Percentiles rank a stretch among this genome's conserved stretches.
phyloP scores from a whole-genome alignment of 2,113 vertebrate genomes.

The Paradisaea rubra region DNA sequence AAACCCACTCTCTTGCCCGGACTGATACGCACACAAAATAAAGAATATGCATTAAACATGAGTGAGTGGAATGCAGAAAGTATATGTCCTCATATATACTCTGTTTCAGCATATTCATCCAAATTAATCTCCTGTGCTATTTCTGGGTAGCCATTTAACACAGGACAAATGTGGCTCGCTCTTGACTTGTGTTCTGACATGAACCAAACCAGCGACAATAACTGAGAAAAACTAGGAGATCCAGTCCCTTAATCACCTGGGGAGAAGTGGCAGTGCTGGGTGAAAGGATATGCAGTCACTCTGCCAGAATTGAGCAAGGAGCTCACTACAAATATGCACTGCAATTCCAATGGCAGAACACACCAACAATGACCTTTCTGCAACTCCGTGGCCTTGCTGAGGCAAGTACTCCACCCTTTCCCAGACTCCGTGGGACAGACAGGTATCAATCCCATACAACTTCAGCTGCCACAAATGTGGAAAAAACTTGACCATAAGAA shows the following conservation, averaged over 20 bases:
- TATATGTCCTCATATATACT: not conserved
- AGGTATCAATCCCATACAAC: not conserved
- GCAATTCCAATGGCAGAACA: not conserved
- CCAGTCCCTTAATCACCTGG: not conserved
- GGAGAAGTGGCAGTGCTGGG: not conserved
- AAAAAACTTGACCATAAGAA: not conserved
- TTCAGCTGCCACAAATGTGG: not conserved
- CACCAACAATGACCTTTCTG: not conserved
- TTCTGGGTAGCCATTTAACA: not conserved
- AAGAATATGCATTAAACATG: not conserved
- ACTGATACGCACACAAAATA: not conserved
- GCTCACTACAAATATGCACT: not conserved
- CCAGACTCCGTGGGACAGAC: not conserved
- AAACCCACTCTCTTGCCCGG: not conserved
- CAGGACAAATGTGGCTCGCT: not conserved
- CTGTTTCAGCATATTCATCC: not conserved
- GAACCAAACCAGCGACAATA: not conserved
- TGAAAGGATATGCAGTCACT: not conserved
- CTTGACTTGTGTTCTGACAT: not conserved
- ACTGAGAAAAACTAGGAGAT: not conserved
- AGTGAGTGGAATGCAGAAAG: not conserved
- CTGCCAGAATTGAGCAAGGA: not conserved
- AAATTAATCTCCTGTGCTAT: not conserved
- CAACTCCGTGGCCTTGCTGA: not conserved
- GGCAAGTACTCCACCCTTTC: not conserved